These are phyloP conservation scores for Gulo gulo DNA, from an alignment of 2,113 vertebrate species.

Conservation along the genomic window DNA sequence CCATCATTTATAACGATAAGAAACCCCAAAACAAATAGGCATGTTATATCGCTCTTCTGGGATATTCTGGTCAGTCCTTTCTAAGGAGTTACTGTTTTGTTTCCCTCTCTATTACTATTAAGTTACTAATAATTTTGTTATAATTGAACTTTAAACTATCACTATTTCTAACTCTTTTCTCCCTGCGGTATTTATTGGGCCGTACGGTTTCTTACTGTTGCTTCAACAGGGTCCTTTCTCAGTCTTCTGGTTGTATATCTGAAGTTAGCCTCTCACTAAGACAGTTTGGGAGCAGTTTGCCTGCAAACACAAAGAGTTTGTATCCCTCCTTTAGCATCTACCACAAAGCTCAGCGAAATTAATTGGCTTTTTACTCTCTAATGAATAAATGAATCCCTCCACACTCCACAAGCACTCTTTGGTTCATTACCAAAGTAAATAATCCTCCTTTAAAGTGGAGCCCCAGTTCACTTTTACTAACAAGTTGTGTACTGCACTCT, in stretches of 20 bases:
- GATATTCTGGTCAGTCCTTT: slow-evolving; percentile 27
- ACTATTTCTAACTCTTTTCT: slow-evolving; percentile 47
- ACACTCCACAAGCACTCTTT: neutral
- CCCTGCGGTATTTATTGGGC: slow-evolving; percentile 43
- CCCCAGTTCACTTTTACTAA: slow-evolving; percentile 38
- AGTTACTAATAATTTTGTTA: slow-evolving; percentile 69
- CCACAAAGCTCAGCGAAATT: neutral
- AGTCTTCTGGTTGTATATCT: slow-evolving; percentile 33
- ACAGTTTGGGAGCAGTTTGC: neutral
- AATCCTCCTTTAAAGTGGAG: slow-evolving; percentile 1
- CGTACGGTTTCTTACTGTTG: slow-evolving; percentile 56
- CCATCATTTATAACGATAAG: slow-evolving; percentile 62
- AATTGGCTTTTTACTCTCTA: neutral
- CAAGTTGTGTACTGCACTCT: neutral
- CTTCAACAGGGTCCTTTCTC: slow-evolving; percentile 48
- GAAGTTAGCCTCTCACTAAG: neutral
- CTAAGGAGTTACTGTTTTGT: slow-evolving; percentile 69
- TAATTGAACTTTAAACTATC: slow-evolving; percentile 61
- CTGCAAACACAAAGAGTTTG: neutral
- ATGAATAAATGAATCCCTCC: slow-evolving; percentile 36
- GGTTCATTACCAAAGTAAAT: slow-evolving; percentile 51
- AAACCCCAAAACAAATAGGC: slow-evolving; percentile 58
- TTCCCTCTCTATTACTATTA: slow-evolving; percentile 64
- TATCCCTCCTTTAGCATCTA: slow-evolving; percentile 5
- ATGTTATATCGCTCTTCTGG: slow-evolving; percentile 72